Evolutionary conservation across 1,140 invertebrate species (phyloP).

Genomic region (Bombus sylvicola): DNA sequence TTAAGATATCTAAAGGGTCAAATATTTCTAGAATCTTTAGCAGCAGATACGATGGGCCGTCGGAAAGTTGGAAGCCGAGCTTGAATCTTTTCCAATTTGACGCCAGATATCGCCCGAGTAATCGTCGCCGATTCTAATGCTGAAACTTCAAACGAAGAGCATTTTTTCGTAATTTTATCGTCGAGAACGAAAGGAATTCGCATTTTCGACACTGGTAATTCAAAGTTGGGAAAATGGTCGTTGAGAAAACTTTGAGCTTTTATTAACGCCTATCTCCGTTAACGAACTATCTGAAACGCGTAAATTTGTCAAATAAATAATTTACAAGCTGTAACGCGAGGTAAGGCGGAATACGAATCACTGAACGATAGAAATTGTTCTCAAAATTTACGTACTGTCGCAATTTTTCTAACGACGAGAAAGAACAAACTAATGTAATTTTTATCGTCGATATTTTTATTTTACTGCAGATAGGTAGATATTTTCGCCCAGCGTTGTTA

Average conservation of each 20-base stretch:
- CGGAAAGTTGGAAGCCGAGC: neutral
- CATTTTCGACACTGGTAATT: too few species aligned
- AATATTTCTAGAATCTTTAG: neutral
- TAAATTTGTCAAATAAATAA: neutral
- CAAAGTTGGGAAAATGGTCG: too few species aligned
- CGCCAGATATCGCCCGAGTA: neutral
- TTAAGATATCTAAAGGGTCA: rapidly evolving
- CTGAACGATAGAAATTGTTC: neutral
- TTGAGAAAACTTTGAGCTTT: too few species aligned
- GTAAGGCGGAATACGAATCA: neutral
- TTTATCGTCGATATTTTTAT: neutral
- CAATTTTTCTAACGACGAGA: neutral
- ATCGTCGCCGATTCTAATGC: neutral
- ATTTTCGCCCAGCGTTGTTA: neutral
- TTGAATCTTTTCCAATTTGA: neutral
- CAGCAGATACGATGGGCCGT: neutral
- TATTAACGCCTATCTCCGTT: too few species aligned
- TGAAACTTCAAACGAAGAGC: too few species aligned
- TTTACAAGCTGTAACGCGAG: neutral
- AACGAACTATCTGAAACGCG: too few species aligned
- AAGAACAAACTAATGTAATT: neutral
- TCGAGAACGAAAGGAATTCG: too few species aligned
- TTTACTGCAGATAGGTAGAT: neutral
- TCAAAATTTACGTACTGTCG: neutral
- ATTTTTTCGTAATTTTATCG: too few species aligned